Conservation (phyloP, 2,888 invertebrate species). For the Stenurella melanura region DNA sequence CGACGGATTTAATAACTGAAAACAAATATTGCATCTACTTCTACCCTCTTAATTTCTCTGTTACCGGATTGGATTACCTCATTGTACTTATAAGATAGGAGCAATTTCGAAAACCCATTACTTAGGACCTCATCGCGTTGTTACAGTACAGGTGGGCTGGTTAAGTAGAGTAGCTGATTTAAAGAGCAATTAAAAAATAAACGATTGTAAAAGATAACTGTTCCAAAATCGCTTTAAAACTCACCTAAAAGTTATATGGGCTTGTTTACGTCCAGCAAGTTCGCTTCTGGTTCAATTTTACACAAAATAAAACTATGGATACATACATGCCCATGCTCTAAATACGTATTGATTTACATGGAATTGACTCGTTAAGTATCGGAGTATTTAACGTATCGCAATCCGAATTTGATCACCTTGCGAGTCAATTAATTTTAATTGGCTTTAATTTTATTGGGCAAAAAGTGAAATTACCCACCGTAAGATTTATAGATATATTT, state of each 20-base stretch:
- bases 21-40: too few relatives aligned
- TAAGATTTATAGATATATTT: not conserved
- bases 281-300: not conserved
- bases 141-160: not conserved
- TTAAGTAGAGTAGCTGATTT: not conserved
- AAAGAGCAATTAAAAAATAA: constrained; percentile 1
- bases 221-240: constrained; percentile 3
- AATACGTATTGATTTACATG: not conserved
- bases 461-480: not conserved
- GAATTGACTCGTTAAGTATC: constrained; percentile 1
- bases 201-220: constrained; percentile 7
- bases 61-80: too few relatives aligned
- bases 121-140: not conserved
- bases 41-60: too few relatives aligned
- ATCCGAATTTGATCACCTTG: not conserved
- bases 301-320: not conserved
- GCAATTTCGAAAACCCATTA: not conserved
- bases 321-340: not conserved
- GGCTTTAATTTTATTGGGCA: not conserved
- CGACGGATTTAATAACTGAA: too few relatives aligned
- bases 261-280: not conserved
- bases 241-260: not conserved
- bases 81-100: not conserved
- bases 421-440: constrained; percentile 1
- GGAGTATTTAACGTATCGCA: not conserved